Evolutionary conservation across 2,888 invertebrate species (phyloP), one percentile per base, ranked within the genome.

Genomic region (Amitus sp.): DNA sequence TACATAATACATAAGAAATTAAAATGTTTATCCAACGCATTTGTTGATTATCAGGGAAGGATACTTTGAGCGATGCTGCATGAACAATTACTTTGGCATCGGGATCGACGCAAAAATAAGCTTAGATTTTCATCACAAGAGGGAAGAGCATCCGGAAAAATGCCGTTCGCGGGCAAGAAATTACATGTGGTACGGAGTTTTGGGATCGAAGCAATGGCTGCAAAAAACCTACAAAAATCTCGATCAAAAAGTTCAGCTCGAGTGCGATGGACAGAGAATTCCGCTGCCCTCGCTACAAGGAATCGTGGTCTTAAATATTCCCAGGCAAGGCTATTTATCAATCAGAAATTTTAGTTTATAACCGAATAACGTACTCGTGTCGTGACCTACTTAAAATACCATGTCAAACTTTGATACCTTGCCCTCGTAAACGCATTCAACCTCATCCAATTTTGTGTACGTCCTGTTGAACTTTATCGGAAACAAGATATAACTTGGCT

Each of bases 51-150:
- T 46, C 76, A 88, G 88, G 74, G 95, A 95, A 84, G 95, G 95
- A 0, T 94, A 92, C 82, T 92, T 92, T 73, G 98, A 98, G 83
- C 90, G 92, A 69, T 95, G 95, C 74, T 96, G 97, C 1, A 98
- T 98, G 98, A 98, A 98, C 83, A 98, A 98, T 81, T 98, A 98
- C 80, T 98, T 98, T 79, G 98, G 98, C 0, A 98, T 98, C 74
- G 98, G 98, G 0, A 94, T 98, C 64, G 98, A 98, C 84, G 98
- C 98, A 0, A 98, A 98, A 83, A 97, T 98, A 51, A 94, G 96
- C 0, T 84, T 98, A 40, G 98, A 98, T 79, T 98, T 98, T 79
- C 97, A 98, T 82, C 94, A 96, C 76, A 98, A 97, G 82, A 87
- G 98, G 23, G 97, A 98, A 78, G 96, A 96, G 74, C 96, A 97